These are phyloP conservation scores for Caenorhabditis virilis DNA, from an alignment of 2,888 invertebrate species.

Conservation along the genomic window DNA sequence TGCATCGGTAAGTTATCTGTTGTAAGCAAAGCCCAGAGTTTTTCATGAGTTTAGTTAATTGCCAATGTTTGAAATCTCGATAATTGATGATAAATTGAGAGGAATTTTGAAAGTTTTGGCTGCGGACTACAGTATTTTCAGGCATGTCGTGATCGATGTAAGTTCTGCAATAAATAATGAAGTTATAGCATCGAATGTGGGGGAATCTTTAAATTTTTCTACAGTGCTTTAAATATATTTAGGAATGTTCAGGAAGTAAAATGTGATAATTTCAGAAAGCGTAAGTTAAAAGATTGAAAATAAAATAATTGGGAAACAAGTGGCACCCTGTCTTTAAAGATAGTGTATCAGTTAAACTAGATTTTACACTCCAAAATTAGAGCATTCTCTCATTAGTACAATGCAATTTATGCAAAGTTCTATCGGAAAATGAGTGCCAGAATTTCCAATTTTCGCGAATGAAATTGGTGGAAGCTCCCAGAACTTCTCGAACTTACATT, in stretches of 20 bases:
- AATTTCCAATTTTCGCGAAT: not conserved
- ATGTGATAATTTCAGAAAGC: not conserved
- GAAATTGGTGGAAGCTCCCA: not conserved
- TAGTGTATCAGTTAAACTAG: too few relatives aligned
- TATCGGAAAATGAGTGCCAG: not conserved
- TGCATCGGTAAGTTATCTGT: slow-evolving; percentile 48
- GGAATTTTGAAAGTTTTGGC: slow-evolving; percentile 25
- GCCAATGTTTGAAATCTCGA: slow-evolving; percentile 46
- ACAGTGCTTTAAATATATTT: not conserved
- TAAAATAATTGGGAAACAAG: too few relatives aligned
- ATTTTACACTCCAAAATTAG: too few relatives aligned
- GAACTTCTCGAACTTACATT: slow-evolving; percentile 15
- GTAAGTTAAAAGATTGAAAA: not conserved
- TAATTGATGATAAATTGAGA: slow-evolving; percentile 47
- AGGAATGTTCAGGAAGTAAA: not conserved
- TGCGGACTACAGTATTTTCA: slow-evolving; percentile 38
- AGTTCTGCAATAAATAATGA: too few relatives aligned
- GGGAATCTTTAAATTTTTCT: too few relatives aligned
- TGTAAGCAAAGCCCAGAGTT: slow-evolving; percentile 47
- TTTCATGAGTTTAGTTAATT: slow-evolving; percentile 40
- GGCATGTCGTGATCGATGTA: slow-evolving; percentile 59
- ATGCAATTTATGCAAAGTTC: too few relatives aligned
- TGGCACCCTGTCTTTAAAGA: too few relatives aligned
- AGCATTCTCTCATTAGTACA: too few relatives aligned
- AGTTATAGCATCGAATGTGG: too few relatives aligned